Percentiles rank a stretch among this genome's conserved stretches.
These are phyloP conservation scores for Podocnemis expansa DNA, from an alignment of 2,113 vertebrate genomes.

Conservation along the genomic window DNA sequence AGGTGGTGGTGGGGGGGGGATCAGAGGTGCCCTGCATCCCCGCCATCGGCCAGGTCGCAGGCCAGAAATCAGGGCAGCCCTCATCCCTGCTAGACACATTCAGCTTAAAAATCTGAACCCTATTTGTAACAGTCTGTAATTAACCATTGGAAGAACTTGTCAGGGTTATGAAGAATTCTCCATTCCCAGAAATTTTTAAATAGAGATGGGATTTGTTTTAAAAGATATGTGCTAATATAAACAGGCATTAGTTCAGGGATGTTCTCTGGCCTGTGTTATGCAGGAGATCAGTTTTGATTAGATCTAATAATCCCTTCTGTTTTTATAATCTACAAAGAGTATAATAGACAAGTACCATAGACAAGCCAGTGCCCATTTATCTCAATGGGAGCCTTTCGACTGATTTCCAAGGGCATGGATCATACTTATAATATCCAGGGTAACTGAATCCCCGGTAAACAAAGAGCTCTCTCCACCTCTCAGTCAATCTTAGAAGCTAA, in stretches of 20 bases:
- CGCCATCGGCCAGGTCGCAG: no score
- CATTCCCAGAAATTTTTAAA: background rate
- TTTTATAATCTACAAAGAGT: background rate
- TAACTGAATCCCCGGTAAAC: background rate
- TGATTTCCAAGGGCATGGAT: background rate
- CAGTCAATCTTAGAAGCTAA: background rate
- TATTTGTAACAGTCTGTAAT: background rate
- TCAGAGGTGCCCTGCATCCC: no score
- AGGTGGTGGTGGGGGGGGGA: no score
- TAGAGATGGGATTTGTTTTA: background rate
- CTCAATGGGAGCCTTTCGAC: background rate
- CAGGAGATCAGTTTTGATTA: background rate
- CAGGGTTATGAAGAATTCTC: background rate
- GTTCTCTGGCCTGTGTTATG: background rate
- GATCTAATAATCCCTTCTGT: background rate
- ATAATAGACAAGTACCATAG: background rate
- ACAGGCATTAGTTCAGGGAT: background rate
- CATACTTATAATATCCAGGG: background rate
- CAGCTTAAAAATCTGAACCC: background rate
- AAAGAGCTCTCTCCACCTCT: background rate
- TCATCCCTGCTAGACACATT: no score
- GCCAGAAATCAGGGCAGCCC: no score
- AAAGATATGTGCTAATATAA: background rate
- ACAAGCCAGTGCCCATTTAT: background rate
- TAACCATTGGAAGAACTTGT: background rate